Conservation (phyloP, 2,113 vertebrate genomes). For the Hydrolagus affinis region DNA sequence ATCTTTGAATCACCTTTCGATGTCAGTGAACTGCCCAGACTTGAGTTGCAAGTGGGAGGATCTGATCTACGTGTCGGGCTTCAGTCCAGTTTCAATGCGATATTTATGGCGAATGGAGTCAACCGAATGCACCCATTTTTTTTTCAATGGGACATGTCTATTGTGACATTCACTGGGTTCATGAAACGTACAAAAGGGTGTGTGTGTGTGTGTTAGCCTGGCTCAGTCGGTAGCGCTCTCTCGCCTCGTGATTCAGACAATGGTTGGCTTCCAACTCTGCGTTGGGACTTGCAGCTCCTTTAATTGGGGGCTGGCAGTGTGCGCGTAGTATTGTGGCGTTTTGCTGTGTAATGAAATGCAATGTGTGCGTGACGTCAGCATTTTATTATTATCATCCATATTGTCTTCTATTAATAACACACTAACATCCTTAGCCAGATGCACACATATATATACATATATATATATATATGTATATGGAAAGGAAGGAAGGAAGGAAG, state of each 20-base stretch:
- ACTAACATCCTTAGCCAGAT: not conserved
- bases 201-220: too few relatives aligned
- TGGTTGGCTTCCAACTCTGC: too few relatives aligned
- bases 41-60: not conserved
- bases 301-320: too few relatives aligned
- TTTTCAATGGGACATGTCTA: not conserved
- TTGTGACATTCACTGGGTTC: not conserved
- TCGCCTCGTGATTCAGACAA: too few relatives aligned
- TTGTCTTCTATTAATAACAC: conserved; percentile 9
- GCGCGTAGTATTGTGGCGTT: too few relatives aligned
- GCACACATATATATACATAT: too few relatives aligned
- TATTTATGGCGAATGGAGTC: not conserved
- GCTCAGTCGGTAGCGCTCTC: too few relatives aligned
- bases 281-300: too few relatives aligned
- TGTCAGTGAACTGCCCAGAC: too few relatives aligned
- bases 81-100: not conserved
- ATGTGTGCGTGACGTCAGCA: not conserved
- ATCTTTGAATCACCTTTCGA: not conserved
- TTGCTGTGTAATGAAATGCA: not conserved
- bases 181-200: not conserved
- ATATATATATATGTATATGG: too few relatives aligned
- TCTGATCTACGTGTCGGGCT: not conserved
- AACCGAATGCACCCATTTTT: not conserved
- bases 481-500: too few relatives aligned
- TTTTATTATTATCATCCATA: not conserved